Evolutionary conservation across 92 coral and sea anemone genomes (phyloP), one percentile per base, ranked within the genome.

Genomic region (Epizoanthus stellaris): DNA sequence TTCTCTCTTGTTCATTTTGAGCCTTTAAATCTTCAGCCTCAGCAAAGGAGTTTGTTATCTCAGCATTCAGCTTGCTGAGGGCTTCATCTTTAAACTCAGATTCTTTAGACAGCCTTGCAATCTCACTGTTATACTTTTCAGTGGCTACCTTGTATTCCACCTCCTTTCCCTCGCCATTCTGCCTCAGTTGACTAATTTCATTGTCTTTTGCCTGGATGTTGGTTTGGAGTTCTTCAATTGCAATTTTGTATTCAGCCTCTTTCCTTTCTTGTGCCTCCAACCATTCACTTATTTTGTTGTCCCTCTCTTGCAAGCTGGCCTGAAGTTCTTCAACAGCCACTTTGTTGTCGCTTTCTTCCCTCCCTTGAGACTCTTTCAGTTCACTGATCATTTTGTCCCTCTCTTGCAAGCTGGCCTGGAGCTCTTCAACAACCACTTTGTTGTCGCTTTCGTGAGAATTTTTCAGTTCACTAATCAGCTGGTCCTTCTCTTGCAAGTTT

Each of bases 141-240:
- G 85, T 62, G 15, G 67, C 67, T 72, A 43, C 77, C 84, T 93
- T 89, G 82, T 85, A 84, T 59, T 79, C 79, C 9, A 59, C 75
- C 56, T 89, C 93, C 45, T 73, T 87, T 54, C 81, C 77, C 30
- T 90, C 93, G 25, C 81, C 83, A 38, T 89, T 43, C 61, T 91
- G 89, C 64, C 7, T 77, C n/a, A 84, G 83, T 57, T 76, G 61
- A 16, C 70, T 68, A 61, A 90, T 85, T 47, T 77, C 73, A n/a
- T 66, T 65, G 71, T 96, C 97, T 82, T 96, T 96, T 62, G 95
- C 90, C 5, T 87, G 70, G 70, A 93, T 85, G 38, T 91, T 91
- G 15, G 80, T 80, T 74, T 90, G 90, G 13, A 94, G 89, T 43
- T 87, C 93, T 69, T 95, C 90, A 21, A 93, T 86, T 85, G 82